Evolutionary conservation across 35 echinoderm and acorn worm genomes (phyloP), one percentile per base, ranked within the genome.

Genomic region (Holothuria glaberrima): DNA sequence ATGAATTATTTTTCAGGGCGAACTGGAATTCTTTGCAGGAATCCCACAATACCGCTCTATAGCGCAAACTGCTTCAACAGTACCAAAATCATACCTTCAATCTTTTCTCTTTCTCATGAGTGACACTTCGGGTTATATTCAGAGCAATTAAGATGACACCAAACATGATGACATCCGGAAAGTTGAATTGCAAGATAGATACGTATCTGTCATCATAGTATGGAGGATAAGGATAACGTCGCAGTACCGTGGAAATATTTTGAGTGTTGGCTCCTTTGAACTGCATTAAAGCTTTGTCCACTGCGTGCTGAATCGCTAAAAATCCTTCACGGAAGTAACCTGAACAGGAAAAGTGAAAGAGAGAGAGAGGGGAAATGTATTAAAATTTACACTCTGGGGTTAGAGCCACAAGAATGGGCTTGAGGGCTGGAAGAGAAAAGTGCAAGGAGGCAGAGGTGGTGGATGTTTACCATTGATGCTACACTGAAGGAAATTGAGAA

Each of bases 251-350:
- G 0, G 88, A 77, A 52, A 99, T 66, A 44, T 93, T 77, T 18
- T 87, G 83, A 2, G 84, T 84, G 17, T 87, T 25, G 32, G 20
- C 81, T 0, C 80, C 59, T 20, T 80, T 75, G 30, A 68, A 73
- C 89, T 95, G 88, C 26, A 99, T 35, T 6, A 99, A 71, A 14
- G 97, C 93, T 59, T 88, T 91, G 75, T 95, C 93, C 1, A 95
- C 59, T 38, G 93, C 97, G 32, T 95, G 80, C 63, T 99, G 97
- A 7, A 99, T 68, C 28, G 90, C 86, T 6, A 95, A 91, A 48
- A 99, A 99, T 21, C 97, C 97, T 75, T 99, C 97, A 59, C 97
- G 89, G 82, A 82, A 91, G 75, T 99, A 99, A 28, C 97, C 97
- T 98, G 50, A 30, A 46, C 59, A 77, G 30, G 54, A 12, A 30